Base-by-base conservation (phyloP, 2,113 vertebrate species). In the Dermatemys mawii region DNA sequence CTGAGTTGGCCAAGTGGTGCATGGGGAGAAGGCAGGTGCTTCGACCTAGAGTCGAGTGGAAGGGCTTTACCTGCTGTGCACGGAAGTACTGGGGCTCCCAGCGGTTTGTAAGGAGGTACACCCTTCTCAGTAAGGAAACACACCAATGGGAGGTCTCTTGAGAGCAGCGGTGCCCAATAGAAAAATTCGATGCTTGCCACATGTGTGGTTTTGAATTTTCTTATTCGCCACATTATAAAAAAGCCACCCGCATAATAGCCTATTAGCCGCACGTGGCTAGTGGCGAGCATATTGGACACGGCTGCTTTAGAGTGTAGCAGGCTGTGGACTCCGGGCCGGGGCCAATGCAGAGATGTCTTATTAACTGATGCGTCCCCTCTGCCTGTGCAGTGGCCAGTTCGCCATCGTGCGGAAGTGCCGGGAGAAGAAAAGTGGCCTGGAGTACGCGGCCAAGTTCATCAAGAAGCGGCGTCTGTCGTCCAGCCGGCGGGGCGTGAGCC, bases 401-500 rank as follows among this genome's bases (percentile, higher is more conserved):
- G 99, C 99, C 6, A 99, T 99, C 0, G 99, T 99, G 6, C 98
- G 99, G 1, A 99, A 99, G 90, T 99, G 99, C 93, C 98, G 98
- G 29, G 99, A 99, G 97, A 99, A 98, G 95, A 98, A 98, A 82
- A 98, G 98, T 0, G 97, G 97, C 0, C 55, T 97, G 13, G 99
- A 99, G 41, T 99, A 99, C 0, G 99, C 99, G 0, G 99, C 99
- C 87, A 99, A 99, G 89, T 99, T 99, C 98, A 99, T 99, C 97
- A 99, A 99, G 98, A 99, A 99, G 97, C 98, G 99, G 0, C 98
- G 99, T 2, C 97, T 99, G 86, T 99, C 99, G 0, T 99, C 99
- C 67, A 99, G 99, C 97, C 98, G 99, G 6, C 98, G 99, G 0
- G 99, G 99, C 0, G 99, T 99, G 96, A 99, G 99, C 98, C 98